Conservation (phyloP, 2,797 vertebrate species). For the Cryptoblepharus egeriae region DNA sequence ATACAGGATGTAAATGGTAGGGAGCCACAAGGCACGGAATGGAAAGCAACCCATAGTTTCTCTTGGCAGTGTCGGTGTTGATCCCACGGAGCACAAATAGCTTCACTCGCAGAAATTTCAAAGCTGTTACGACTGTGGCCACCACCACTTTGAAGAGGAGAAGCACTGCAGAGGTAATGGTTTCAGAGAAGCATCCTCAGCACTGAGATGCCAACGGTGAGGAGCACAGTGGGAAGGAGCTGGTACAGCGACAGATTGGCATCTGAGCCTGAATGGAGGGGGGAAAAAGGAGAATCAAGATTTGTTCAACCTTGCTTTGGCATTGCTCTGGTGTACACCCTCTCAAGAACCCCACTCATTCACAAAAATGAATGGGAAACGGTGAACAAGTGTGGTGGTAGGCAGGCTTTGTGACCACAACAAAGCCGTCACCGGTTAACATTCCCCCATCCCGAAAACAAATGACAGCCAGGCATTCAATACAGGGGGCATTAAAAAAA, state of each 20-base stretch:
- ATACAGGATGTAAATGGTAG: not conserved
- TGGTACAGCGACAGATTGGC: slow-evolving; percentile 18
- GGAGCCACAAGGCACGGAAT: not conserved
- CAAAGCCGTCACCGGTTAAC: not conserved
- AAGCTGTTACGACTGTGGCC: not conserved
- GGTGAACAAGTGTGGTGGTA: not conserved
- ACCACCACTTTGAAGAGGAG: accelerated
- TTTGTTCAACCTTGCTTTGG: accelerated
- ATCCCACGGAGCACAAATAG: not conserved
- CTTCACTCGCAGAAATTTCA: not conserved
- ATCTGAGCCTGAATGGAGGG: slow-evolving; percentile 31
- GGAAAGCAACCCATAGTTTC: not conserved
- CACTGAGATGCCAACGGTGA: accelerated
- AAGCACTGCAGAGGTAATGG: accelerated
- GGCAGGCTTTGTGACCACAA: no score
- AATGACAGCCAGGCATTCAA: no score
- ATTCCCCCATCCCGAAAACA: no score
- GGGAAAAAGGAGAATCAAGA: not conserved
- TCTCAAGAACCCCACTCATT: accelerated
- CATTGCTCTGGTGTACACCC: accelerated
- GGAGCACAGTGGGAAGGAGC: accelerated
- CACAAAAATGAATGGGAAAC: no score
- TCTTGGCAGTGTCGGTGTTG: no score
- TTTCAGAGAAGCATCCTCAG: slow-evolving; percentile 51
- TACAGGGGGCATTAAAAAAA: no score